These are phyloP conservation scores for Styela clava DNA, from an alignment of 23 tunicate genomes.

Conservation along the genomic window DNA sequence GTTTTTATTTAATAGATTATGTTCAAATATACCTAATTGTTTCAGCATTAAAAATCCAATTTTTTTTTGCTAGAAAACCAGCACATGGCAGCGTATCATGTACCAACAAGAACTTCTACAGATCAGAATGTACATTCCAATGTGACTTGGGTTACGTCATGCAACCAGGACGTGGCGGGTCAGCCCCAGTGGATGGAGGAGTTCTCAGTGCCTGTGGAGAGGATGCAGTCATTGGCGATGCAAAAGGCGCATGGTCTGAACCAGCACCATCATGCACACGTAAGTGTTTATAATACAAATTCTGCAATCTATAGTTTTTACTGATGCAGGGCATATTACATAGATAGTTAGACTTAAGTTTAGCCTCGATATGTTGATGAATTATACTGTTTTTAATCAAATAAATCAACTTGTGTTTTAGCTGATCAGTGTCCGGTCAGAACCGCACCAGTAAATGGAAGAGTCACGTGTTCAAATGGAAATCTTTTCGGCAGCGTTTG, in stretches of 20 bases:
- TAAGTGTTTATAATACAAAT: conserved; percentile 19
- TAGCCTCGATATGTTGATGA: too few species aligned
- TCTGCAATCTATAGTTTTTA: too few species aligned
- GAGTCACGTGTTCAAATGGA: conserved; percentile 20
- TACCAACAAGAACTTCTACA: conserved; percentile 36
- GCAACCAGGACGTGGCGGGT: conserved; percentile 19
- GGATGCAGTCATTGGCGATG: conserved; percentile 21
- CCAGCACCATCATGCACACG: conserved; percentile 36
- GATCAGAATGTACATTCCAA: conserved; percentile 53
- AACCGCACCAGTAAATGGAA: conserved; percentile 7
- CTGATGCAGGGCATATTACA: too few species aligned
- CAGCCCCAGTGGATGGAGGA: background rate
- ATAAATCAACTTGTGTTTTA: background rate
- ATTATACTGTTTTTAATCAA: background rate
- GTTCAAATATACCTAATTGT: too few species aligned
- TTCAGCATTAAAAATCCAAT: too few species aligned
- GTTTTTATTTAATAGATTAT: too few species aligned
- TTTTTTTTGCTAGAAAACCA: conserved; percentile 4
- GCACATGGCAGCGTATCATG: conserved; percentile 48
- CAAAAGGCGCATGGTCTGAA: conserved; percentile 40
- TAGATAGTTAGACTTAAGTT: too few species aligned
- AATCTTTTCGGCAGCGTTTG: conserved; percentile 20
- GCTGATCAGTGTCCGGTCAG: conserved; percentile 10
- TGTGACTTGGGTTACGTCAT: conserved; percentile 60
- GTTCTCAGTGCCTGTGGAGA: conserved; percentile 21